Conservation (phyloP, 2,797 vertebrate species). For the Pseudochirops cupreus region DNA sequence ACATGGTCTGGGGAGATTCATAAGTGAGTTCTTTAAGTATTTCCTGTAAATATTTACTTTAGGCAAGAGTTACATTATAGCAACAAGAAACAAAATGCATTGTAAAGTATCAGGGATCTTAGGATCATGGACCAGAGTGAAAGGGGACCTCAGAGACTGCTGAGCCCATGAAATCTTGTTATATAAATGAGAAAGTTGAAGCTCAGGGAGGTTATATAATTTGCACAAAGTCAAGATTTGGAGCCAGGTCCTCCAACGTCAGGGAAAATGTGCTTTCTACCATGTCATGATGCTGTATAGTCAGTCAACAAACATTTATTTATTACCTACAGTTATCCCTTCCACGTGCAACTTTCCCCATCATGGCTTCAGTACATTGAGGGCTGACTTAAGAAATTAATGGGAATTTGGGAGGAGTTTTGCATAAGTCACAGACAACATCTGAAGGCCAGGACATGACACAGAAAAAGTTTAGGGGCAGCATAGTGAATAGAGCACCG, state of each 20-base stretch:
- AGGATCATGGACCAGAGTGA: not conserved
- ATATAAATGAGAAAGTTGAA: not conserved
- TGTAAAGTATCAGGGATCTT: not conserved
- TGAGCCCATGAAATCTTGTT: not conserved
- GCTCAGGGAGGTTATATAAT: not conserved
- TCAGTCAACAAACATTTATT: not conserved
- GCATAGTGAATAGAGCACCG: no score
- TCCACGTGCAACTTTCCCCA: not conserved
- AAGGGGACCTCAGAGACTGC: not conserved
- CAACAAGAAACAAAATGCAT: not conserved
- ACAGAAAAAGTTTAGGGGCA: not conserved
- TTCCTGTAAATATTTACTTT: not conserved
- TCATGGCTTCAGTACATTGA: not conserved
- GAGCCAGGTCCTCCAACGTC: not conserved
- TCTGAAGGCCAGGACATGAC: not conserved
- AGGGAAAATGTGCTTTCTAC: not conserved
- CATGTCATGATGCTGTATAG: not conserved
- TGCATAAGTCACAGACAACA: not conserved
- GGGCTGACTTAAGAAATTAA: not conserved
- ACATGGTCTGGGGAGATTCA: not conserved
- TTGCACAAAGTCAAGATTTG: not conserved
- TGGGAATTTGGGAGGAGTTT: no score
- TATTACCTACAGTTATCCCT: not conserved
- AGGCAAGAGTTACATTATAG: not conserved
- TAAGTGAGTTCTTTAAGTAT: not conserved